Evolutionary conservation across 2,888 invertebrate species (phyloP).

Genomic region (Sphaerophoria rueppellii): DNA sequence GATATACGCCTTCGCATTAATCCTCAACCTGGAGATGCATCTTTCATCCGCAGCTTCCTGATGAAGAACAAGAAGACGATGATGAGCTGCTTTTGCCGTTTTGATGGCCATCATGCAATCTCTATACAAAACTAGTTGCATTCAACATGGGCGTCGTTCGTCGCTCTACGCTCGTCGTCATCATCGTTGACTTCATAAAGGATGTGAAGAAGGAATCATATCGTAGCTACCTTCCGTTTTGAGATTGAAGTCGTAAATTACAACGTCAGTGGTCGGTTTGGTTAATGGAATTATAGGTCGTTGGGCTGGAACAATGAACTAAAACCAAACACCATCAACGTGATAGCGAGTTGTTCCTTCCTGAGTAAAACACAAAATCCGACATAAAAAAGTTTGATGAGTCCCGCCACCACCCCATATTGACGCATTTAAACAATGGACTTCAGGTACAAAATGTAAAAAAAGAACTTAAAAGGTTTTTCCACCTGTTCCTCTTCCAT

Average conservation of each 20-base stretch:
- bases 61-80: constrained; percentile 3
- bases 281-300: constrained; percentile 72
- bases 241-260: constrained; percentile 67
- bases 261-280: constrained; percentile 54
- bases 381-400: constrained; percentile 34
- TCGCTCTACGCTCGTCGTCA: constrained; percentile 14
- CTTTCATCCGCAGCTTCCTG: constrained; percentile 46
- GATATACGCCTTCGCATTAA: constrained; percentile 53
- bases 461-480: constrained; percentile 48
- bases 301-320: constrained; percentile 55
- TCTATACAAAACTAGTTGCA: constrained; percentile 50
- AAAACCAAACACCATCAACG: not conserved
- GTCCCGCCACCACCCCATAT: not conserved
- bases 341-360: not conserved
- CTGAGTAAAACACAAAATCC: constrained; percentile 20
- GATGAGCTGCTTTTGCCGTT: not conserved
- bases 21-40: constrained; percentile 39
- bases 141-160: constrained; percentile 48
- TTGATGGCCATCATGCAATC: constrained; percentile 31
- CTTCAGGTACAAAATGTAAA: constrained; percentile 48
- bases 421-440: constrained; percentile 40
- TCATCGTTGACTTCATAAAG: constrained; percentile 29
- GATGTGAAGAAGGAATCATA: constrained; percentile 33
- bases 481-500: constrained; percentile 59
- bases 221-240: constrained; percentile 33